Conservation (phyloP, 2,113 vertebrate genomes). For the Morphnarchus princeps region DNA sequence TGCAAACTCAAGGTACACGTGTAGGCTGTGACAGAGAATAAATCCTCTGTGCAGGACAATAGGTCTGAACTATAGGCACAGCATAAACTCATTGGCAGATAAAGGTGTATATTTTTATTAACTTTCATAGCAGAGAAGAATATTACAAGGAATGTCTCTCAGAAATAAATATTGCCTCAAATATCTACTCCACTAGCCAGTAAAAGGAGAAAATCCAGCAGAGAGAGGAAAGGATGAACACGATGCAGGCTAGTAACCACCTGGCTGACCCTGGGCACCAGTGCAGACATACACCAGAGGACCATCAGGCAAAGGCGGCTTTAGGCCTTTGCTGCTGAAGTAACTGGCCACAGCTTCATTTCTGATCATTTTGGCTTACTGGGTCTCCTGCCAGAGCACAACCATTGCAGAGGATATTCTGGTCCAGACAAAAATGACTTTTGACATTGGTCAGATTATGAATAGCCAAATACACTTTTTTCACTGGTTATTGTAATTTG, state of each 20-base stretch:
- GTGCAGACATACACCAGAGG: rapidly evolving
- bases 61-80: background rate
- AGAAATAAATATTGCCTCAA: background rate
- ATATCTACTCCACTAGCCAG: background rate
- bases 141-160: background rate
- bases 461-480: background rate
- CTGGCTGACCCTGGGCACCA: background rate
- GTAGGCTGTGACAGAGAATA: background rate
- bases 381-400: background rate
- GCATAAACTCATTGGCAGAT: rapidly evolving
- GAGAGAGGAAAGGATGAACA: background rate
- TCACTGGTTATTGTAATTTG: background rate
- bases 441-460: background rate
- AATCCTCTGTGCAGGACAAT: background rate
- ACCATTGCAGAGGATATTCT: background rate
- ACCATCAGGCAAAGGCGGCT: background rate
- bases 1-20: background rate
- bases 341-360: background rate
- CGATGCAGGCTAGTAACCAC: background rate
- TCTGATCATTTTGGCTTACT: background rate
- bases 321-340: background rate
- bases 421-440: background rate
- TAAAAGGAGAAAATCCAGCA: background rate
- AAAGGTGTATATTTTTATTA: background rate
- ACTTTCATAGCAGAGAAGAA: background rate